Conservation (phyloP, 2,888 invertebrate genomes). For the Trissolcus japonicus region DNA sequence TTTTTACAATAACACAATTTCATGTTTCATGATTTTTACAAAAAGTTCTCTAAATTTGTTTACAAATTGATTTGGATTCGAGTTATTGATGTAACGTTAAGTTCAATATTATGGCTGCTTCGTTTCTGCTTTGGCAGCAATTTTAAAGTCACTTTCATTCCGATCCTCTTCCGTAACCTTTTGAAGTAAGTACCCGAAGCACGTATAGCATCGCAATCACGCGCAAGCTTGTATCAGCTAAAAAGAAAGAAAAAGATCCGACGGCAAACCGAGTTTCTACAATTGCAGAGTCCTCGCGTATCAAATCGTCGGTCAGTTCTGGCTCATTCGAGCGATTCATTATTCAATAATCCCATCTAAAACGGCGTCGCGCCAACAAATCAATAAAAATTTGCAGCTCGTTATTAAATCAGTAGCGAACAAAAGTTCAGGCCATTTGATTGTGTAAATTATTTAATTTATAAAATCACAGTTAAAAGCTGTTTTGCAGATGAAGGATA, state of each 20-base stretch:
- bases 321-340: slow-evolving; percentile 21
- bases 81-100: slow-evolving; percentile 35
- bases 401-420: too few species aligned
- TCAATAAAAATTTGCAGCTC: too few species aligned
- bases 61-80: slow-evolving; percentile 28
- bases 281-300: slow-evolving; percentile 34
- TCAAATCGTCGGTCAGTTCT: slow-evolving; percentile 25
- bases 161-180: slow-evolving; percentile 55
- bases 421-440: too few species aligned
- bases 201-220: slow-evolving; percentile 58
- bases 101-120: slow-evolving; percentile 44
- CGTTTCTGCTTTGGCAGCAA: slow-evolving; percentile 46
- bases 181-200: slow-evolving; percentile 53
- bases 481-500: not conserved
- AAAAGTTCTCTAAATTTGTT: slow-evolving; percentile 18
- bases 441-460: not conserved
- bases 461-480: too few species aligned
- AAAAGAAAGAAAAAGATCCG: slow-evolving; percentile 40
- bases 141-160: slow-evolving; percentile 54
- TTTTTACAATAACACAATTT: too few species aligned
- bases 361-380: too few species aligned
- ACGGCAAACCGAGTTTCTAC: slow-evolving; percentile 35
- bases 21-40: too few species aligned
- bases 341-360: slow-evolving; percentile 1
- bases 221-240: slow-evolving; percentile 53